phyloP scores from a whole-genome alignment of 2,888 invertebrate genomes.

The Drosophila paranaensis region DNA sequence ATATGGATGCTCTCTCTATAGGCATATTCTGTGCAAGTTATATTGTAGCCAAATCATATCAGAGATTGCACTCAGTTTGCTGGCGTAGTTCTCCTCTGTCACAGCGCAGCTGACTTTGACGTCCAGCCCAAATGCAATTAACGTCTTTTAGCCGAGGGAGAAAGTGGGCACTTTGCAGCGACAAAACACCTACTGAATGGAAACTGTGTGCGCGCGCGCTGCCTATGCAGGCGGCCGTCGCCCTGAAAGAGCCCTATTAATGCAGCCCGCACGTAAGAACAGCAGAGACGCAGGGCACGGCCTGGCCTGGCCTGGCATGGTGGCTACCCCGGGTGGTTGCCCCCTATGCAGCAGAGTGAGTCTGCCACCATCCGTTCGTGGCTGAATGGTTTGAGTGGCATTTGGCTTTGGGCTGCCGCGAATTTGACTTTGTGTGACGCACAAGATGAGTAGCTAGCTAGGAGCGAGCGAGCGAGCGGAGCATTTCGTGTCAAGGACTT shows the following conservation, averaged over 20 bases:
- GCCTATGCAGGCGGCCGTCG: constrained; percentile 35
- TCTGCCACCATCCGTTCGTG: neutral
- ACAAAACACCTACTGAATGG: constrained; percentile 20
- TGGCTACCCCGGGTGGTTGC: neutral
- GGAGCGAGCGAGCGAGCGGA: constrained; percentile 14
- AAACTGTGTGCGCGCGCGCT: constrained; percentile 23
- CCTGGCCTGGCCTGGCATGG: constrained; percentile 11
- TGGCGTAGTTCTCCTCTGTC: neutral
- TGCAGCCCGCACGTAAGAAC: constrained; percentile 46
- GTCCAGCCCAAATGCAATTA: constrained; percentile 16
- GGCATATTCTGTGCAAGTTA: neutral
- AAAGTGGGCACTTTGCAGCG: constrained; percentile 8
- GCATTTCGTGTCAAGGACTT: constrained; percentile 77
- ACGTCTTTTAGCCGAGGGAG: constrained; percentile 15
- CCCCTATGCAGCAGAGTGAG: constrained; percentile 5
- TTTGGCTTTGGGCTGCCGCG: constrained; percentile 74
- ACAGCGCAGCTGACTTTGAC: neutral
- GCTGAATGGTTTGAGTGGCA: constrained; percentile 67
- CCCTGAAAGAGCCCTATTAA: constrained; percentile 29
- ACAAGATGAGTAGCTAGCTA: constrained; percentile 41
- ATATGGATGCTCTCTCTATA: too few relatives aligned
- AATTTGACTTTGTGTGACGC: constrained; percentile 70
- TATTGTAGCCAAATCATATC: neutral
- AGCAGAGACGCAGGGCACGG: neutral
- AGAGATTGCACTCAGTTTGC: neutral